Conservation (phyloP, 2,888 invertebrate species). For the Spodoptera exigua region DNA sequence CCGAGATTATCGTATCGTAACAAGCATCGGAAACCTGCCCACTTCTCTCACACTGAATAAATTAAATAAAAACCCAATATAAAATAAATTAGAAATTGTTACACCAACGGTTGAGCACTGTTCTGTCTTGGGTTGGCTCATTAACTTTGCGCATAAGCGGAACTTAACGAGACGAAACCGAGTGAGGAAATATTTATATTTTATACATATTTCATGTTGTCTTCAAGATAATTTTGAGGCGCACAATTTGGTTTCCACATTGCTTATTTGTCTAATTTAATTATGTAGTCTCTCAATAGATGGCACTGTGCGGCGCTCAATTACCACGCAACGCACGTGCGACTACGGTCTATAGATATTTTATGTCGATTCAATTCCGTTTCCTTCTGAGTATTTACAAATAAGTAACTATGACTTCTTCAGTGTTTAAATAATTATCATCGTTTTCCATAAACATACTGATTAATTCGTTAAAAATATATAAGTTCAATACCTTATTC, state of each 20-base stretch:
- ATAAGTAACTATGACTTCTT: slow-evolving; percentile 20
- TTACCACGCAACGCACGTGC: slow-evolving; percentile 39
- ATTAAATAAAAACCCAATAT: slow-evolving; percentile 86
- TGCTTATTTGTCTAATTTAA: slow-evolving; percentile 56
- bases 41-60: slow-evolving; percentile 86
- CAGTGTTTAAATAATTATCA: slow-evolving; percentile 1
- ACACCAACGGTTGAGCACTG: slow-evolving; percentile 62
- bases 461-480: neutral
- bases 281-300: slow-evolving; percentile 46
- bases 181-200: slow-evolving; percentile 61
- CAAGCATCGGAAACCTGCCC: slow-evolving; percentile 84
- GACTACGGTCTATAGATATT: slow-evolving; percentile 29
- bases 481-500: too few relatives aligned
- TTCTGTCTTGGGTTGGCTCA: slow-evolving; percentile 70
- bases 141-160: slow-evolving; percentile 74
- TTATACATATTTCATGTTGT: slow-evolving; percentile 66
- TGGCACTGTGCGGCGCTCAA: slow-evolving; percentile 40
- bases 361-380: slow-evolving; percentile 27
- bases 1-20: slow-evolving; percentile 87
- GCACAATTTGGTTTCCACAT: slow-evolving; percentile 51
- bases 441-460: neutral
- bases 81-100: slow-evolving; percentile 84
- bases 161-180: slow-evolving; percentile 64
- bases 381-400: slow-evolving; percentile 32
- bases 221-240: slow-evolving; percentile 55